phyloP scores from a whole-genome alignment of 2,888 invertebrate genomes.

The Himalopsyche tibetana region DNA sequence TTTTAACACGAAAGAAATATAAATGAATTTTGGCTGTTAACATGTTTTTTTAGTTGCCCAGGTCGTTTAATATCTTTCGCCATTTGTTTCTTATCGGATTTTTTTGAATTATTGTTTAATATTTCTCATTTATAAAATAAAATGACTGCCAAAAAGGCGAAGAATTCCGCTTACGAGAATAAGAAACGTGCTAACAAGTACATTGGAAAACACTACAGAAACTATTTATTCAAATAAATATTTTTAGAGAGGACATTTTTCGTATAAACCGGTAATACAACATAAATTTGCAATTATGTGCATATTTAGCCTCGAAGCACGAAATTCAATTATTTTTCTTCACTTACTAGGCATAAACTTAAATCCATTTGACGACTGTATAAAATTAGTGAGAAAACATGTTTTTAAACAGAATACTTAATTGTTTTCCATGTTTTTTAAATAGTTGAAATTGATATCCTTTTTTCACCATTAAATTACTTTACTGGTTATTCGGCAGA shows the following conservation, averaged over 20 bases:
- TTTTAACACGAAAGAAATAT: too few relatives aligned
- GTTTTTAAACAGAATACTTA: background rate
- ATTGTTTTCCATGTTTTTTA: background rate
- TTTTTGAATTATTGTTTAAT: too few relatives aligned
- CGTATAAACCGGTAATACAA: background rate
- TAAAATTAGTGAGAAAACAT: background rate
- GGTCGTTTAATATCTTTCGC: too few relatives aligned
- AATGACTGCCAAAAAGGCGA: too few relatives aligned
- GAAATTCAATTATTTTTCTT: constrained; percentile 23
- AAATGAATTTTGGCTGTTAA: too few relatives aligned
- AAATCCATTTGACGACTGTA: background rate
- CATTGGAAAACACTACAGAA: background rate
- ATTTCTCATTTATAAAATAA: too few relatives aligned
- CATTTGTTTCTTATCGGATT: too few relatives aligned
- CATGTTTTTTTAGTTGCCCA: too few relatives aligned
- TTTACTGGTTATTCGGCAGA: background rate
- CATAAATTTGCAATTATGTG: background rate
- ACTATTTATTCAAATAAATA: background rate
- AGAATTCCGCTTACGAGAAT: background rate
- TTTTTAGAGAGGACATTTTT: constrained; percentile 39
- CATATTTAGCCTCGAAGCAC: background rate
- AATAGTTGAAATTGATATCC: background rate
- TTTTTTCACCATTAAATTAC: background rate
- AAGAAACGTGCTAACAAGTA: background rate
- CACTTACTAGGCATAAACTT: background rate